Evolutionary conservation across 2,888 invertebrate species (phyloP), one percentile per base, ranked within the genome.

Genomic region (Drosophila pseudotalamancana): DNA sequence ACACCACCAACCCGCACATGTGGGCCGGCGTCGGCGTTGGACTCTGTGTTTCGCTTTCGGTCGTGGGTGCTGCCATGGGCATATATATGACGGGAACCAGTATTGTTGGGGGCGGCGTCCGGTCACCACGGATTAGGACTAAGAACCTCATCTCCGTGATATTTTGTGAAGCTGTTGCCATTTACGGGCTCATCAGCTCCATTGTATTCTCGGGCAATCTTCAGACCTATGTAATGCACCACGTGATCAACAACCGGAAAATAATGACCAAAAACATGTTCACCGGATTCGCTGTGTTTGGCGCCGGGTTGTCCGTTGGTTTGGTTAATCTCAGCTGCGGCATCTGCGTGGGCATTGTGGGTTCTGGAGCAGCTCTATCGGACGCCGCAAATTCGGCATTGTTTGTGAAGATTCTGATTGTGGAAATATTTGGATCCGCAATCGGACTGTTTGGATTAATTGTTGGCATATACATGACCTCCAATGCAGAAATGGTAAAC

Each of bases 101-200:
- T 89, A 98, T 99, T 90, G 94, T 98, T 46, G 99, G 99, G 54
- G 99, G 97, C 62, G 99, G 99, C 89, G 99, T 99, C 9, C 98
- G 98, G 92, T 97, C 99, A 16, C 99, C 99, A 1, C 94, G 99
- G 85, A 99, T 99, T 92, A 97, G 98, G 92, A 99, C 99, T 51
- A 99, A 99, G 93, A 99, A 99, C 92, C 94, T 99, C 88, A 98
- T 99, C 89, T 99, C 99, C 32, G 98, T 99, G 79, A 99, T 99
- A 92, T 99, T 99, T 93, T 99, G 99, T 91, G 99, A 99, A 93
- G 99, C 99, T 72, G 99, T 99, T 1, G 99, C 99, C 71, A 99
- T 99, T 92, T 99, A 99, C 92, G 99, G 99, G 11, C 94, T 99
- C 69, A 99, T 99, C 89, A 98, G 98, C 87, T 98, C 99, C 31